Evolutionary conservation across 1,140 invertebrate genomes (phyloP).

Genomic region (Penaeus chinensis): DNA sequence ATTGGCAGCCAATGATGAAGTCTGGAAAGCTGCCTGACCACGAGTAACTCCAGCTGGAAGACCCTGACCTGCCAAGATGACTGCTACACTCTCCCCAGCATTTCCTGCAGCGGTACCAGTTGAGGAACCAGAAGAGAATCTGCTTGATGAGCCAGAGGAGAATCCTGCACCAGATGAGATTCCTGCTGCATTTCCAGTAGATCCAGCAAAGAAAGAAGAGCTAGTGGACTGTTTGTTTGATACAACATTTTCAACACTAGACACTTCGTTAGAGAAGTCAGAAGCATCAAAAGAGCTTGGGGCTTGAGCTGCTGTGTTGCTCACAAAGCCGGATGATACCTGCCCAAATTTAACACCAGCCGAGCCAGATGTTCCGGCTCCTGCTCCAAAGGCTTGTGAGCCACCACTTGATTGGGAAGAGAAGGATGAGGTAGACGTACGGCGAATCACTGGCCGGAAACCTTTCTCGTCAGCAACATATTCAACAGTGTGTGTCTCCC

Average conservation of each 20-base stretch:
- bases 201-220: too few relatives aligned
- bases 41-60: not conserved
- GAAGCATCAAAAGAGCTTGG: too few relatives aligned
- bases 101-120: not conserved
- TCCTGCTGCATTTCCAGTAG: not conserved
- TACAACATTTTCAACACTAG: too few relatives aligned
- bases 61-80: conserved; percentile 18
- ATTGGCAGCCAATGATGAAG: not conserved
- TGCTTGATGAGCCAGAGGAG: conserved; percentile 1
- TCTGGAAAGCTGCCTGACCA: conserved; percentile 12
- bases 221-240: too few relatives aligned
- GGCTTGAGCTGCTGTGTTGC: too few relatives aligned
- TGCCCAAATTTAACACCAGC: too few relatives aligned
- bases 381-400: not conserved
- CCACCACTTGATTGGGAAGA: not conserved
- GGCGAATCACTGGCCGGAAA: conserved; percentile 40
- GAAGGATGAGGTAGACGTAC: conserved; percentile 4
- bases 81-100: conserved; percentile 3
- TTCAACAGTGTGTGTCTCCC: conserved; percentile 39
- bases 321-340: too few relatives aligned
- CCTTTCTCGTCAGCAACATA: conserved; percentile 48
- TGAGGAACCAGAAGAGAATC: too few relatives aligned
- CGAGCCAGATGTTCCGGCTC: too few relatives aligned
- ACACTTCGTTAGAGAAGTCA: too few relatives aligned
- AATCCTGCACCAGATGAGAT: conserved; percentile 6